Conservation (phyloP, 2,888 invertebrate species). For the Metallyticus violacea region DNA sequence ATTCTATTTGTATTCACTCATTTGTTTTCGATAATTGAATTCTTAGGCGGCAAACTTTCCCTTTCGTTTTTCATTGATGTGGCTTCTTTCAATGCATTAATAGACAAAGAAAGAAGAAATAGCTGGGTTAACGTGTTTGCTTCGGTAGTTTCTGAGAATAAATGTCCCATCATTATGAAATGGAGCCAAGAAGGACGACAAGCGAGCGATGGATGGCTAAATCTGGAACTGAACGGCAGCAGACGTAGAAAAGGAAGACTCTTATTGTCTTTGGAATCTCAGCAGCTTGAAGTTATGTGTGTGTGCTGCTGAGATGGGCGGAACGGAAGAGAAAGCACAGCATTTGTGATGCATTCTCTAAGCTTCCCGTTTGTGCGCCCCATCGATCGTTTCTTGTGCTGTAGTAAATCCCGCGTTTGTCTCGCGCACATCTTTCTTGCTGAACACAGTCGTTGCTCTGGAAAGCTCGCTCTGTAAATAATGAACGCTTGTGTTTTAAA, state of each 20-base stretch:
- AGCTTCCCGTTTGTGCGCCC: not conserved
- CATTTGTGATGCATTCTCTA: not conserved
- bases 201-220: too few species aligned
- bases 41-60: too few species aligned
- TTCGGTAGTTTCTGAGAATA: not conserved
- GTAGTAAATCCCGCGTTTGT: too few species aligned
- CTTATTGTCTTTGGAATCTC: not conserved
- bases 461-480: not conserved
- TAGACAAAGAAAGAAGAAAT: too few species aligned
- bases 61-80: too few species aligned
- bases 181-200: not conserved
- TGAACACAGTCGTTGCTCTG: not conserved
- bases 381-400: not conserved
- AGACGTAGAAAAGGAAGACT: not conserved
- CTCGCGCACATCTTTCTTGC: not conserved
- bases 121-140: not conserved
- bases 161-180: not conserved
- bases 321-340: too few species aligned
- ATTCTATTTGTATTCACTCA: too few species aligned
- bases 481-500: not conserved
- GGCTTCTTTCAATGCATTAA: too few species aligned
- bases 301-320: not conserved
- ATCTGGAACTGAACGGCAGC: too few species aligned
- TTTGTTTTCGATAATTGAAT: too few species aligned
- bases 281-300: too few species aligned